These are phyloP conservation scores for Melipona quadrifasciata DNA, from an alignment of 1,140 invertebrate species.

Conservation along the genomic window DNA sequence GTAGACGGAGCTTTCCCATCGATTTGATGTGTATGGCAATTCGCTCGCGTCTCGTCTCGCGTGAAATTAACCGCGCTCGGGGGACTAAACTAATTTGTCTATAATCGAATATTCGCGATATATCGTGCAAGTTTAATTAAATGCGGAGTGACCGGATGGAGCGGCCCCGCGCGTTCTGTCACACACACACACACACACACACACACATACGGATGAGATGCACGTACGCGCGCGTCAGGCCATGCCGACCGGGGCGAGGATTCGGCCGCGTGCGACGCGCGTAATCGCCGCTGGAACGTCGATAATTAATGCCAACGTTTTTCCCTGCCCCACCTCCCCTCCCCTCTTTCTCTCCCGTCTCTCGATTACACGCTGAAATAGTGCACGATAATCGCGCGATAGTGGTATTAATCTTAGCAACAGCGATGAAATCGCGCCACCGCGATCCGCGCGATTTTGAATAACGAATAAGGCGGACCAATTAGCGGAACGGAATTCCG, in stretches of 20 bases:
- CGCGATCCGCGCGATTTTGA: not conserved
- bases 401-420: slow-evolving; percentile 8
- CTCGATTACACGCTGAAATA: slow-evolving; percentile 44
- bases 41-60: slow-evolving; percentile 63
- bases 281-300: slow-evolving; percentile 48
- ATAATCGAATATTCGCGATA: slow-evolving; percentile 71
- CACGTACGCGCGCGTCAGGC: not conserved
- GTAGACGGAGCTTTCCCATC: slow-evolving; percentile 26
- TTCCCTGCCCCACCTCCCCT: slow-evolving; percentile 1
- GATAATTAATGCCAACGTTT: slow-evolving; percentile 63
- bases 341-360: not conserved
- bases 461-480: slow-evolving; percentile 16
- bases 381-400: slow-evolving; percentile 23
- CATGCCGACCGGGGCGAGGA: not conserved
- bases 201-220: not conserved
- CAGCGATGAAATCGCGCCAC: slow-evolving; percentile 18
- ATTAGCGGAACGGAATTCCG: slow-evolving; percentile 3
- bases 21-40: slow-evolving; percentile 52
- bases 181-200: slow-evolving; percentile 25
- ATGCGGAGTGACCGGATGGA: slow-evolving; percentile 67
- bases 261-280: slow-evolving; percentile 28
- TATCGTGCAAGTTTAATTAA: slow-evolving; percentile 72
- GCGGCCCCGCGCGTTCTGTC: slow-evolving; percentile 4
- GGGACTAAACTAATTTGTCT: slow-evolving; percentile 71
- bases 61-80: slow-evolving; percentile 69